Evolutionary conservation across 1,140 invertebrate species (phyloP), one percentile per base, ranked within the genome.

Genomic region (Zaprionus inermis): DNA sequence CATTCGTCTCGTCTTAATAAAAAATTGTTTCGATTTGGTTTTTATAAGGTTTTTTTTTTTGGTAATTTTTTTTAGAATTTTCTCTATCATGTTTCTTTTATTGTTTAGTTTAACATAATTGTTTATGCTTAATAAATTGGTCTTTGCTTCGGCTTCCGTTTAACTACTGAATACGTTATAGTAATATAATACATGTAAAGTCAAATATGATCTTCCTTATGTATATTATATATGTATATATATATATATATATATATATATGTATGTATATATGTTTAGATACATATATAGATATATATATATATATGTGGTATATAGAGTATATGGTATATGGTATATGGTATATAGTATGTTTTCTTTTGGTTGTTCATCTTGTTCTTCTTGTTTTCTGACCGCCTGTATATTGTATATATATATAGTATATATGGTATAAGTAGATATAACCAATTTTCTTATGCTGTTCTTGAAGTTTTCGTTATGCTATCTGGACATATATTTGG

Each of bases 71-170:
- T 73, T 60, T 46, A 41, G 22, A 49, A 51, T 38, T 16, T 59
- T 10, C 22, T 38, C 44, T 52, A 52, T 64, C 38, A 16, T 10
- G 30, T 36, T 38, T 22, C 36, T 59, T 71, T 68, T 78, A 76
- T 75, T 75, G 58, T 82, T 85, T 85, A 81, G 61, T 86, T 86
- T 86, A 88, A 82, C 75, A 82, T 86, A 79, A 86, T 83, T 82
- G 61, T 77, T 82, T 76, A 60, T 76, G 77, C 76, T 85, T 85
- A 79, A 90, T 90, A 90, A 90, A 90, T 90, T 90, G 86, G 86
- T 90, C 86, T 90, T 90, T 90, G 86, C 82, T 82, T 90, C 86
- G 81, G 76, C 81, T 90, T 76, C 77, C 76, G 63, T 86, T 88
- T 75, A 79, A 66, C 76, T 88, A 88, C 76, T 72, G 79, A 83